phyloP scores from a whole-genome alignment of 2,888 invertebrate genomes.

The Hirtodrosophila trivittata region DNA sequence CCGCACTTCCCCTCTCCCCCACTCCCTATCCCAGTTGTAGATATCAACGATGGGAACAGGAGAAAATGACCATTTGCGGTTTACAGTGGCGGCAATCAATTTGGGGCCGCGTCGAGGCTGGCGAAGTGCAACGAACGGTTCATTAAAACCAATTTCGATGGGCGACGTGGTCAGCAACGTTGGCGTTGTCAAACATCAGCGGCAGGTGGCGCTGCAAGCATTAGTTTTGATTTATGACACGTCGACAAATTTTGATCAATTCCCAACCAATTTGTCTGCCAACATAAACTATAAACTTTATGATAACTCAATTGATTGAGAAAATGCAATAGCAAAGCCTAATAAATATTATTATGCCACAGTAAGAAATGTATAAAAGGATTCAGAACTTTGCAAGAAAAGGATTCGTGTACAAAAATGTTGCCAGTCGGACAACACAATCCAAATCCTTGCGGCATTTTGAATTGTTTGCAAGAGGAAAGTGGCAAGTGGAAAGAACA shows the following conservation, averaged over 20 bases:
- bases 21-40: background rate
- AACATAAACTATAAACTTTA: constrained; percentile 20
- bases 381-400: too few relatives aligned
- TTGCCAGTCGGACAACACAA: too few relatives aligned
- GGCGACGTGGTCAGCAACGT: constrained; percentile 37
- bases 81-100: constrained; percentile 57
- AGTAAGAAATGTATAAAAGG: too few relatives aligned
- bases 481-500: too few relatives aligned
- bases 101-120: constrained; percentile 28
- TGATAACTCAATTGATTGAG: background rate
- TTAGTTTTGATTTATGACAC: constrained; percentile 27
- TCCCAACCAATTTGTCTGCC: constrained; percentile 6
- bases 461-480: too few relatives aligned
- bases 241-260: constrained; percentile 5
- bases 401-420: too few relatives aligned
- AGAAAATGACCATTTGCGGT: constrained; percentile 47
- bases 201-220: constrained; percentile 24
- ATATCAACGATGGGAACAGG: constrained; percentile 8
- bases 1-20: background rate
- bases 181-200: constrained; percentile 26
- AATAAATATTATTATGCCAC: too few relatives aligned
- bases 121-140: constrained; percentile 56
- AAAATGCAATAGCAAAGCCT: background rate
- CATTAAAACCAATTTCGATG: constrained; percentile 70
- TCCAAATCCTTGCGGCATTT: too few relatives aligned